phyloP scores from a whole-genome alignment of 1,140 invertebrate genomes.

The Eciton burchellii region DNA sequence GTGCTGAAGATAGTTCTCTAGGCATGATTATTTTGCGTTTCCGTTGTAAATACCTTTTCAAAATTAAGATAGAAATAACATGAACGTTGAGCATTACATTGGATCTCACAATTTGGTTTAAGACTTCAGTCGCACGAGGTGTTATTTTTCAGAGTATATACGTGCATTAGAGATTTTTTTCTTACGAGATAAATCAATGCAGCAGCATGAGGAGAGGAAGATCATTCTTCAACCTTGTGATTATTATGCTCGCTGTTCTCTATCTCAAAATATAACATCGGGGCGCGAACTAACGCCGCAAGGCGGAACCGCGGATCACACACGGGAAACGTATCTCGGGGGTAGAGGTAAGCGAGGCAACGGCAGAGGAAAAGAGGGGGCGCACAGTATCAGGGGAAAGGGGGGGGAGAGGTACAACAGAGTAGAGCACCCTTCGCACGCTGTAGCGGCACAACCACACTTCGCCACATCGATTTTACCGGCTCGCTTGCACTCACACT shows the following conservation, averaged over 20 bases:
- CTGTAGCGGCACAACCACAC: constrained; percentile 77
- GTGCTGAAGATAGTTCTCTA: too few species aligned
- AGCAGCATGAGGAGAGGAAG: background rate
- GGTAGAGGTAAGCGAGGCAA: background rate
- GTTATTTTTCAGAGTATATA: too few species aligned
- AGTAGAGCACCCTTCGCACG: constrained; percentile 72
- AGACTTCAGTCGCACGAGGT: too few species aligned
- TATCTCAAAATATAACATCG: constrained; percentile 23
- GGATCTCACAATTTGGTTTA: too few species aligned
- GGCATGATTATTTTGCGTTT: too few species aligned
- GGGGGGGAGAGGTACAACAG: constrained; percentile 46
- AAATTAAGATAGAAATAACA: too few species aligned
- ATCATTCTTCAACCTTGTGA: constrained; percentile 9
- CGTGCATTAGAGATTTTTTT: background rate
- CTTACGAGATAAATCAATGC: constrained; percentile 15
- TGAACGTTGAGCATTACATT: too few species aligned
- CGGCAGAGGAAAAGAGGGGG: background rate
- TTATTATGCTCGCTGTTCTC: background rate
- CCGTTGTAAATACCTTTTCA: too few species aligned
- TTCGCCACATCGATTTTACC: constrained; percentile 84
- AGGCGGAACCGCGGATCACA: constrained; percentile 67
- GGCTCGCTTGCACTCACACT: constrained; percentile 79
- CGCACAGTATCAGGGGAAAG: background rate
- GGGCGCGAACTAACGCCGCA: constrained; percentile 64
- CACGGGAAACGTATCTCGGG: constrained; percentile 57